Evolutionary conservation across 2,113 vertebrate species (phyloP).

Genomic region (Psephotus haematonotus): DNA sequence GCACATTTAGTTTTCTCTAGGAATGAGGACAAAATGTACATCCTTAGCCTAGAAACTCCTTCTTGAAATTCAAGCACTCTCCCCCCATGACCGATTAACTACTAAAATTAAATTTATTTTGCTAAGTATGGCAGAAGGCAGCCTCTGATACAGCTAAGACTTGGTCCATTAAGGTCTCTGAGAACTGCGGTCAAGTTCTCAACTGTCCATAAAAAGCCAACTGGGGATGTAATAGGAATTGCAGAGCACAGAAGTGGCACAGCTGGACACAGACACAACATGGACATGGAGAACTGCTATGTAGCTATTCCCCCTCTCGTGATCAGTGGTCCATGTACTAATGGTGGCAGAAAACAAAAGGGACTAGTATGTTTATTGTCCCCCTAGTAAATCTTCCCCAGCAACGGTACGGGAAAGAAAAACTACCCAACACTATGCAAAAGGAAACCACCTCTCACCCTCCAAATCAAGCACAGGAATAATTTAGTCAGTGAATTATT

Average conservation of each 20-base stretch:
- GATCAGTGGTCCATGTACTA: not conserved
- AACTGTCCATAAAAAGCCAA: not conserved
- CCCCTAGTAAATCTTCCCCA: not conserved
- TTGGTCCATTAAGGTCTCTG: not conserved
- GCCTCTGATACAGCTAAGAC: not conserved
- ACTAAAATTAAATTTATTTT: not conserved
- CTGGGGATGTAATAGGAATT: not conserved
- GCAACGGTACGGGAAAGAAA: not conserved
- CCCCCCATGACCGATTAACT: not conserved
- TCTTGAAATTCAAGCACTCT: not conserved
- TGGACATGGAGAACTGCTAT: not conserved
- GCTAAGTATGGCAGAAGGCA: not conserved
- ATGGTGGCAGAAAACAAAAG: rapidly evolving
- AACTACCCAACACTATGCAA: not conserved
- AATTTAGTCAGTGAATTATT: not conserved
- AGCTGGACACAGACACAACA: not conserved
- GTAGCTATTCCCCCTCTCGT: not conserved
- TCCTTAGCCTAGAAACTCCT: not conserved
- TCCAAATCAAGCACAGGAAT: not conserved
- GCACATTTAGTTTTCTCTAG: not conserved
- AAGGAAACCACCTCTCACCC: not conserved
- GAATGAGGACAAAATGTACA: not conserved
- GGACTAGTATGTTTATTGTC: not conserved
- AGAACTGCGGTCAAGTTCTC: not conserved
- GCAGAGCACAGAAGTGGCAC: not conserved